Conservation (phyloP, 2,797 vertebrate genomes). For the Crenuchus spilurus region DNA sequence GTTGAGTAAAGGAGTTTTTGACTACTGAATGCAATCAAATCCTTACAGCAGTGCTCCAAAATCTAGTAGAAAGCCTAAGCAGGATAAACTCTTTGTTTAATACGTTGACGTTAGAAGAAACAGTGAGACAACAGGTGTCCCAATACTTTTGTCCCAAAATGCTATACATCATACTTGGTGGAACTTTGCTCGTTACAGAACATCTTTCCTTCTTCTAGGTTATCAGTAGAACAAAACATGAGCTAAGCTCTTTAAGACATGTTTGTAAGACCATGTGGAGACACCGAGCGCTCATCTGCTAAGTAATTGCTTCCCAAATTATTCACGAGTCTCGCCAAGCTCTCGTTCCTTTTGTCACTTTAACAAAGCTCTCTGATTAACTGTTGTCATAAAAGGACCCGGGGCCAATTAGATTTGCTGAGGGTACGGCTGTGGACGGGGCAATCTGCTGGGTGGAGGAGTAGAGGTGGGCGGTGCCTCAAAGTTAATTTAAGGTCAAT, state of each 20-base stretch:
- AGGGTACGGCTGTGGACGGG: constrained; percentile 61
- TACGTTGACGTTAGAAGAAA: too few species aligned
- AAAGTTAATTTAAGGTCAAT: constrained; percentile 70
- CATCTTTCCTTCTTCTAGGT: neutral
- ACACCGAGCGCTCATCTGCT: constrained; percentile 19
- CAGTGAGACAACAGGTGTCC: too few species aligned
- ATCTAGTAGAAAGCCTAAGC: too few species aligned
- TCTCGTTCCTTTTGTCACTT: constrained; percentile 70
- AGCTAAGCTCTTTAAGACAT: neutral
- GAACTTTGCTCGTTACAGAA: neutral
- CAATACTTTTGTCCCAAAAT: too few species aligned
- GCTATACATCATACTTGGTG: neutral
- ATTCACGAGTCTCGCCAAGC: constrained; percentile 66
- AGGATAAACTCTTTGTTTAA: too few species aligned
- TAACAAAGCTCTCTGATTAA: constrained; percentile 77
- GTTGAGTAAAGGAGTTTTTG: too few species aligned
- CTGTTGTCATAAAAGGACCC: constrained; percentile 73
- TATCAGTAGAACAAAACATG: neutral
- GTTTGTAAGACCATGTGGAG: neutral
- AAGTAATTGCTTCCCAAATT: constrained; percentile 64
- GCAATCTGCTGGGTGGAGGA: constrained; percentile 64
- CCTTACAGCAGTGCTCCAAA: too few species aligned
- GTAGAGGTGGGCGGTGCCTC: constrained; percentile 58
- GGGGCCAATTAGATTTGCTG: constrained; percentile 71
- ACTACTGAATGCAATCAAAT: too few species aligned